Percentiles rank a stretch among this genome's conserved stretches.
Evolutionary conservation across 2,113 vertebrate genomes (phyloP).

Genomic region (Neolamprologus devosi): DNA sequence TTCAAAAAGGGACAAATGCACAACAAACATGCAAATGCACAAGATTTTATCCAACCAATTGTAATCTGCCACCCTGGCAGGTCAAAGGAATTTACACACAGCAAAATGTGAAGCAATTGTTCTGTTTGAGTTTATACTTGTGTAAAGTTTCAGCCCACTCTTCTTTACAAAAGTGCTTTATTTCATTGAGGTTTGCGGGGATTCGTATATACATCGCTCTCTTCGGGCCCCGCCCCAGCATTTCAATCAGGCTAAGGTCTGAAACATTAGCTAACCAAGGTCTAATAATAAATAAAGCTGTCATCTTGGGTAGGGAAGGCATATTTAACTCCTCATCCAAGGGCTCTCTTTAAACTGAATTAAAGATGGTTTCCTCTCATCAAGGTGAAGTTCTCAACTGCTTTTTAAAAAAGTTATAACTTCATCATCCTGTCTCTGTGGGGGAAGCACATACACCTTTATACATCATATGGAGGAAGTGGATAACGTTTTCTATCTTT

Average conservation of each 20-base stretch:
- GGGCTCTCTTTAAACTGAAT: background rate
- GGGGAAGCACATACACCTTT: background rate
- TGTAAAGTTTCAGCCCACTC: background rate
- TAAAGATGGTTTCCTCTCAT: background rate
- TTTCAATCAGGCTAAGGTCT: background rate
- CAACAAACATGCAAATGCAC: background rate
- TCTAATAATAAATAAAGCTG: background rate
- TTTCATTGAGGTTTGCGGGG: background rate
- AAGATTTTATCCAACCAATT: background rate
- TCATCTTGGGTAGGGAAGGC: background rate
- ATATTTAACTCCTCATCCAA: background rate
- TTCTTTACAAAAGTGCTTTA: background rate
- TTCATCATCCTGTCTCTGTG: background rate
- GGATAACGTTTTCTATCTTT: background rate
- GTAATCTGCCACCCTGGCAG: background rate
- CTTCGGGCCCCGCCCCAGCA: background rate
- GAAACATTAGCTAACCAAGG: background rate
- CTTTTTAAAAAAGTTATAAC: background rate
- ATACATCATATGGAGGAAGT: background rate
- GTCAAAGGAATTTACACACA: background rate
- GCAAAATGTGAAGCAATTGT: background rate
- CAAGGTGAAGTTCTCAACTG: background rate
- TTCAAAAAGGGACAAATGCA: background rate
- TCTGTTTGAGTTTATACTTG: background rate
- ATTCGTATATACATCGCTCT: background rate